Evolutionary conservation across 2,888 invertebrate genomes (phyloP).

Genomic region (Xanthia icteritia): DNA sequence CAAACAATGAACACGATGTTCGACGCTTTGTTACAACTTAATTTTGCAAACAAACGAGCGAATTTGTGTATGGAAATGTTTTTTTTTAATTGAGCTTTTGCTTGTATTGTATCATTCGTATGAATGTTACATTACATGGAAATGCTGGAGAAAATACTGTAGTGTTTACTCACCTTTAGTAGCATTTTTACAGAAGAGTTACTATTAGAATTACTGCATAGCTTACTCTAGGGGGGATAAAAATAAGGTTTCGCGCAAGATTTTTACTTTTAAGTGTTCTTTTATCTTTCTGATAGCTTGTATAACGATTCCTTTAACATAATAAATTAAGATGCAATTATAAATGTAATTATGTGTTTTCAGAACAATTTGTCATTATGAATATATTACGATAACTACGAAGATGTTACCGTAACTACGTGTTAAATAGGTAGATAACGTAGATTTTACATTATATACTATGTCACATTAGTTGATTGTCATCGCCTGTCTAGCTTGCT

Average conservation of each 20-base stretch:
- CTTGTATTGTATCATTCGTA: too few relatives aligned
- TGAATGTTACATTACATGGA: too few relatives aligned
- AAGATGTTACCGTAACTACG: background rate
- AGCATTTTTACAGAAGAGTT: background rate
- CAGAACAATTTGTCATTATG: background rate
- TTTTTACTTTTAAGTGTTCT: background rate
- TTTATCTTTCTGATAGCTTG: background rate
- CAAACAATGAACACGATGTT: too few relatives aligned
- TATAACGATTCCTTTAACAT: background rate
- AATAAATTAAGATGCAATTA: background rate
- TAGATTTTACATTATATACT: constrained; percentile 17
- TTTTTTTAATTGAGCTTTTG: too few relatives aligned
- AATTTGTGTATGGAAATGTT: too few relatives aligned
- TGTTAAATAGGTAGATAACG: constrained; percentile 7
- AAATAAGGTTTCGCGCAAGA: background rate
- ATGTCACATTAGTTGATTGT: constrained; percentile 13
- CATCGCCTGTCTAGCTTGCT: background rate
- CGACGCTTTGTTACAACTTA: too few relatives aligned
- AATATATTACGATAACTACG: background rate
- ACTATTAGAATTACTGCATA: background rate
- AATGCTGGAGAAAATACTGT: too few relatives aligned
- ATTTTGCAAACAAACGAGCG: too few relatives aligned
- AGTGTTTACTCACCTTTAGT: background rate
- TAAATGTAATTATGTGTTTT: background rate
- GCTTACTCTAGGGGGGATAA: background rate